phyloP scores from a whole-genome alignment of 2,797 vertebrate species.

The Eidolon dupreanum region DNA sequence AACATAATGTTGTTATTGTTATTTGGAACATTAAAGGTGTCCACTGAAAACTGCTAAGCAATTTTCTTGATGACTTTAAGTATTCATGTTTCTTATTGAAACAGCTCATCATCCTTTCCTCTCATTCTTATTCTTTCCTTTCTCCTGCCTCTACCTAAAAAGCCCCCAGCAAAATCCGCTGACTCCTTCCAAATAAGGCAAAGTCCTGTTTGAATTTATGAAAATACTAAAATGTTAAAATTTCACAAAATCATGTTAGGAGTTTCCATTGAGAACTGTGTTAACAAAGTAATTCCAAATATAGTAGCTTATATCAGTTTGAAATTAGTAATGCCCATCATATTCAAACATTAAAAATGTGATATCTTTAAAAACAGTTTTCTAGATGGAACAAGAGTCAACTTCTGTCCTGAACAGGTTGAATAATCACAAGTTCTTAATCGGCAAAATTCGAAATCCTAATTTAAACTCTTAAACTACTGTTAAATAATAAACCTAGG shows the following conservation, averaged over 20 bases:
- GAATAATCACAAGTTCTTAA: background rate
- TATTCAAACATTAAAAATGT: background rate
- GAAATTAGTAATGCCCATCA: background rate
- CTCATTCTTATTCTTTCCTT: background rate
- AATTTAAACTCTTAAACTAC: background rate
- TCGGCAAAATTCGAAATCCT: background rate
- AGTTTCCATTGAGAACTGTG: background rate
- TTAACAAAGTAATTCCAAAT: background rate
- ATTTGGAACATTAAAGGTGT: conserved; percentile 30
- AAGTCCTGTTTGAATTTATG: background rate
- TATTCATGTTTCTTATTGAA: background rate
- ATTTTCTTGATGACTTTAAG: background rate
- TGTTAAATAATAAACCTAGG: background rate
- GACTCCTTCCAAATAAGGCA: background rate
- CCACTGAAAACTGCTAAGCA: background rate
- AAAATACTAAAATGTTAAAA: background rate
- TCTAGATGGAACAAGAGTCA: background rate
- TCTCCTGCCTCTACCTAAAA: background rate
- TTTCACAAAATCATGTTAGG: background rate
- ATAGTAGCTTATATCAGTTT: background rate
- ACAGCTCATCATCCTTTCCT: background rate
- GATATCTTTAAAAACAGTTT: background rate
- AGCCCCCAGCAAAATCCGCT: background rate
- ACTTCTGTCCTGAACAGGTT: background rate
- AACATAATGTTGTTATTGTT: background rate